phyloP scores from a whole-genome alignment of 2,797 vertebrate species.

The Anguilla anguilla region DNA sequence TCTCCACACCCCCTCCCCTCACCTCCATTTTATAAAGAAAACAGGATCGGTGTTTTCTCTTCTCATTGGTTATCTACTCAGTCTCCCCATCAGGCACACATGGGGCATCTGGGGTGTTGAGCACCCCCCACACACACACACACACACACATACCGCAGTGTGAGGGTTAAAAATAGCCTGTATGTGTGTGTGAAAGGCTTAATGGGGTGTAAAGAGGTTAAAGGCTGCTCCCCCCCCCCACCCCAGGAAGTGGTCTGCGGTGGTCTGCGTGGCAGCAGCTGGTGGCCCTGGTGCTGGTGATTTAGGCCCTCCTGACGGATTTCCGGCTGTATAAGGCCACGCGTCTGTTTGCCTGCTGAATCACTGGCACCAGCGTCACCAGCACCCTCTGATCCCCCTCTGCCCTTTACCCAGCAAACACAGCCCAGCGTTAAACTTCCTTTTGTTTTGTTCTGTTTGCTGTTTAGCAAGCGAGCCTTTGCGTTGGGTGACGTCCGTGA shows the following conservation, averaged over 20 bases:
- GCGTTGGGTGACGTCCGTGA: not conserved
- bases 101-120: slow-evolving; percentile 37
- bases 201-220: slow-evolving; percentile 46
- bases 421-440: not conserved
- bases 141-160: not conserved
- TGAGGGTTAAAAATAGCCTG: slow-evolving; percentile 61
- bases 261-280: not conserved
- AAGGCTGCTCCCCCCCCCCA: too few relatives aligned
- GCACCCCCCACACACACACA: slow-evolving; percentile 35
- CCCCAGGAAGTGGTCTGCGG: not conserved
- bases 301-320: not conserved
- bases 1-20: slow-evolving; percentile 13
- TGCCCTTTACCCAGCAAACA: not conserved
- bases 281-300: not conserved
- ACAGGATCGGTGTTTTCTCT: slow-evolving; percentile 43
- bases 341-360: not conserved
- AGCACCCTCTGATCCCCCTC: not conserved
- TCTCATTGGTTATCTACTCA: slow-evolving; percentile 33
- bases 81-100: slow-evolving; percentile 52
- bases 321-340: not conserved
- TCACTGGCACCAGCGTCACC: not conserved
- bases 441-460: not conserved
- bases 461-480: too few relatives aligned
- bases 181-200: slow-evolving; percentile 51
- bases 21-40: slow-evolving; percentile 54